A percentile compares a stretch with the other conserved stretches of the same genome.
These are phyloP conservation scores for Drosophila seguyi DNA, from an alignment of 1,140 invertebrate species.

Conservation along the genomic window DNA sequence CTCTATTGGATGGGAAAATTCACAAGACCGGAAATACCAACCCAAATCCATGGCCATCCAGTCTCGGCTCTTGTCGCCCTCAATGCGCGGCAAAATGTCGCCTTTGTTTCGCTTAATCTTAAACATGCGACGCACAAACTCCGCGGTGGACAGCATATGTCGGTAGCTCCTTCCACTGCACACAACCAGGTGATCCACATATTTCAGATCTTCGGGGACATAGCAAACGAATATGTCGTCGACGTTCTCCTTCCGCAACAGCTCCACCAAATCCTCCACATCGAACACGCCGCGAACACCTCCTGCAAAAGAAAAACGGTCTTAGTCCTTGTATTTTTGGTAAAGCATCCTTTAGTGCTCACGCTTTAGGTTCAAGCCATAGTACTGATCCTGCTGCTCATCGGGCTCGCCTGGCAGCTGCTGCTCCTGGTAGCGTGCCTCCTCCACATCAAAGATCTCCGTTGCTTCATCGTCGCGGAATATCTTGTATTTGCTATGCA, in stretches of 20 bases:
- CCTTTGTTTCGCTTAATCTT: conserved; percentile 89
- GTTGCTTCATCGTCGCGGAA: conserved; percentile 87
- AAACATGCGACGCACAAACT: conserved; percentile 92
- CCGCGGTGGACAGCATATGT: conserved; percentile 91
- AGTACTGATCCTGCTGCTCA: conserved; percentile 81
- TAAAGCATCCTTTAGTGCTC: conserved; percentile 70
- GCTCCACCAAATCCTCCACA: conserved; percentile 92
- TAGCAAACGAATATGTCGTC: conserved; percentile 92
- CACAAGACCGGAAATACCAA: conserved; percentile 72
- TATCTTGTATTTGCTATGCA: conserved; percentile 77
- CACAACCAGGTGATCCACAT: conserved; percentile 93
- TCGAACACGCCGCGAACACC: conserved; percentile 93
- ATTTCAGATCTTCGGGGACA: conserved; percentile 91
- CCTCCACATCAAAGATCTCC: conserved; percentile 89
- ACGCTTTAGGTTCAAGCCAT: conserved; percentile 86
- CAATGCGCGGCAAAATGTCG: conserved; percentile 91
- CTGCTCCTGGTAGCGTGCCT: conserved; percentile 86
- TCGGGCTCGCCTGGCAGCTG: conserved; percentile 40
- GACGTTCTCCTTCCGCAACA: conserved; percentile 92
- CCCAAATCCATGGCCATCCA: conserved; percentile 97
- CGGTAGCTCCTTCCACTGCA: conserved; percentile 90
- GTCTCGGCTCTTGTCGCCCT: conserved; percentile 90
- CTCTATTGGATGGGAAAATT: conserved; percentile 14
- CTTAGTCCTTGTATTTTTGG: neutral
- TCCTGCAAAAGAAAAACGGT: conserved; percentile 86